These are phyloP conservation scores for Puntigrus tetrazona DNA, from an alignment of 2,113 vertebrate species.

Conservation along the genomic window DNA sequence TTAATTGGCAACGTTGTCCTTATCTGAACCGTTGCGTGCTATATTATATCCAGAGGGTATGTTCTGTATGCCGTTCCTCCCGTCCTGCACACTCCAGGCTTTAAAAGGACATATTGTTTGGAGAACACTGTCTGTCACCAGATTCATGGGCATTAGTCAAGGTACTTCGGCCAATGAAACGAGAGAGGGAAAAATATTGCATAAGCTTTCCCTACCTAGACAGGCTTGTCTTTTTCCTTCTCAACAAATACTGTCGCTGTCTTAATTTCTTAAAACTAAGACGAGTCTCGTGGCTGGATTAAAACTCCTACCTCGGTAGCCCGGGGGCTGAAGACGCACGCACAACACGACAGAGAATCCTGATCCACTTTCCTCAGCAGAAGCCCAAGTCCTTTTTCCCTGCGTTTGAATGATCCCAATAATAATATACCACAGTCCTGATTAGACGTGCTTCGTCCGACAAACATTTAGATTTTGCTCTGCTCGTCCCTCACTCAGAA, in stretches of 20 bases:
- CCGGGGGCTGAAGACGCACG: constrained; percentile 15
- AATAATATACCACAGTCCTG: not conserved
- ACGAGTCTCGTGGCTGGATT: not conserved
- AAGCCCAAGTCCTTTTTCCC: not conserved
- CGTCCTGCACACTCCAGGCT: not conserved
- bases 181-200: not conserved
- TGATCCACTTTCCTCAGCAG: not conserved
- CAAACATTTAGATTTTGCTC: not conserved
- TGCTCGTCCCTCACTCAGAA: not conserved
- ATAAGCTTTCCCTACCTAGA: not conserved
- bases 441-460: not conserved
- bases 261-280: not conserved
- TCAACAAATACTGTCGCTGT: not conserved
- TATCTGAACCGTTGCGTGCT: not conserved
- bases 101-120: constrained; percentile 31
- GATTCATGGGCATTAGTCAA: constrained; percentile 38
- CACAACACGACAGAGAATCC: not conserved
- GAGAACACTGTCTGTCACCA: constrained; percentile 23
- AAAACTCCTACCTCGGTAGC: constrained; percentile 26
- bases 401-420: not conserved
- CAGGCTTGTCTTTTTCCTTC: not conserved
- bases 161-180: not conserved
- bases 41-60: not conserved
- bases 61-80: constrained; percentile 5
- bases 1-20: not conserved